phyloP scores from a whole-genome alignment of 2,797 vertebrate species.

The Mallotus villosus region DNA sequence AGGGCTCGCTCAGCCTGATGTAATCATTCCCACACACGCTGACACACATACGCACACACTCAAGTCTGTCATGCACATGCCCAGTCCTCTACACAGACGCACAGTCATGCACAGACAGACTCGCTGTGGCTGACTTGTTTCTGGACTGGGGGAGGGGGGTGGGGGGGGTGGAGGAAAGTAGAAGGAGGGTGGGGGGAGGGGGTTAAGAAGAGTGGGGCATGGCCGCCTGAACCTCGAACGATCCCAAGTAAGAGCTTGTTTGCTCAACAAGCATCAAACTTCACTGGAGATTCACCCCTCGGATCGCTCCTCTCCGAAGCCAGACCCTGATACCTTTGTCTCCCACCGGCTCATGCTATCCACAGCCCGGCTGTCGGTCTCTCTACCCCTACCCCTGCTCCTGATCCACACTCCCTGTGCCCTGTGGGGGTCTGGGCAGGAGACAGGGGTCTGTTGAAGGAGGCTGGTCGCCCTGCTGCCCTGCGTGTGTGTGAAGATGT shows the following conservation, averaged over 20 bases:
- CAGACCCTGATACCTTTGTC: too few relatives aligned
- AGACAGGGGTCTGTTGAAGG: background rate
- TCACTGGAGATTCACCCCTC: too few relatives aligned
- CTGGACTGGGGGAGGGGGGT: slow-evolving; percentile 16
- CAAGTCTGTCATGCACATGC: slow-evolving; percentile 60
- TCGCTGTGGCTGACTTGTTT: slow-evolving; percentile 27
- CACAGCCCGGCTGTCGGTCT: too few relatives aligned
- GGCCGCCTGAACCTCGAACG: slow-evolving; percentile 42
- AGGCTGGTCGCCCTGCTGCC: too few relatives aligned
- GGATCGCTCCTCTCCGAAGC: too few relatives aligned
- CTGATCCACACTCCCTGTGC: too few relatives aligned
- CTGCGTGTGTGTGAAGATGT: background rate
- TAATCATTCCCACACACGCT: slow-evolving; percentile 84
- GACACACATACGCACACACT: slow-evolving; percentile 38
- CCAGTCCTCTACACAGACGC: slow-evolving; percentile 43
- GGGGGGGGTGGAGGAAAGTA: slow-evolving; percentile 44
- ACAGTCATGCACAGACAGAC: background rate
- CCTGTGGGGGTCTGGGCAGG: background rate
- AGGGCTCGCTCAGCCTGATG: slow-evolving; percentile 84
- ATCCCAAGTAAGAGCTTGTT: slow-evolving; percentile 51
- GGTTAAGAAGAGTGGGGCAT: too few relatives aligned
- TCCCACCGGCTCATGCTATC: too few relatives aligned
- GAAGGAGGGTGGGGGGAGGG: slow-evolving; percentile 40
- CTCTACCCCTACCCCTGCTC: too few relatives aligned
- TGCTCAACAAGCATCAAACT: slow-evolving; percentile 7